Percentiles rank a stretch among this genome's conserved stretches.
phyloP scores from a whole-genome alignment of 2,888 invertebrate species.

The Platycheirus albimanus region DNA sequence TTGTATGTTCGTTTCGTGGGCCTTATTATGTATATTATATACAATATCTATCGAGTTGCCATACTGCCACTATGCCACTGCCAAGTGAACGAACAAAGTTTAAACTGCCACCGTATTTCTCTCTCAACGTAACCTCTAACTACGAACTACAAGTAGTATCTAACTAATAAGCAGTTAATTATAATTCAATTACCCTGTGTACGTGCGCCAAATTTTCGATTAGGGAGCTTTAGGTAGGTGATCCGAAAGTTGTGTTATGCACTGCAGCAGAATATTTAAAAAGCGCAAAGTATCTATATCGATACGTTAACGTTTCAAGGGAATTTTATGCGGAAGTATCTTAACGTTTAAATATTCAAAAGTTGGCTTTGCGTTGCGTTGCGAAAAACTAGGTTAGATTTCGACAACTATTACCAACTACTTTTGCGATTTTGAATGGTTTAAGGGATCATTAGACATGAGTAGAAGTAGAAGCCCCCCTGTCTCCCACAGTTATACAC shows the following conservation, averaged over 20 bases:
- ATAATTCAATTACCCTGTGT: slow-evolving; percentile 70
- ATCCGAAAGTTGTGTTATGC: slow-evolving; percentile 27
- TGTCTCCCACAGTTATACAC: not conserved
- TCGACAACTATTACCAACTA: not conserved
- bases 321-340: slow-evolving; percentile 4
- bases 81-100: slow-evolving; percentile 23
- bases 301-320: not conserved
- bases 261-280: slow-evolving; percentile 42
- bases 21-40: no score
- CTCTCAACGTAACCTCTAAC: no score
- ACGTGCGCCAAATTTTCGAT: slow-evolving; percentile 72
- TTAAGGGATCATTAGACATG: slow-evolving; percentile 69
- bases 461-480: not conserved
- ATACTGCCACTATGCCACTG: not conserved
- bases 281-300: slow-evolving; percentile 15
- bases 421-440: slow-evolving; percentile 40
- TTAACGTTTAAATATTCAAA: slow-evolving; percentile 41
- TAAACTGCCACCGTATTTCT: slow-evolving; percentile 7
- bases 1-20: no score
- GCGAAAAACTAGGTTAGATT: slow-evolving; percentile 65
- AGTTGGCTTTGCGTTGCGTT: no score
- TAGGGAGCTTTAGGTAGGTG: slow-evolving; percentile 38
- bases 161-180: slow-evolving; percentile 70
- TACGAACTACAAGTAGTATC: slow-evolving; percentile 14
- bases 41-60: slow-evolving; percentile 6